These are phyloP conservation scores for Notolabrus celidotus DNA, from an alignment of 2,797 vertebrate species.

Conservation along the genomic window DNA sequence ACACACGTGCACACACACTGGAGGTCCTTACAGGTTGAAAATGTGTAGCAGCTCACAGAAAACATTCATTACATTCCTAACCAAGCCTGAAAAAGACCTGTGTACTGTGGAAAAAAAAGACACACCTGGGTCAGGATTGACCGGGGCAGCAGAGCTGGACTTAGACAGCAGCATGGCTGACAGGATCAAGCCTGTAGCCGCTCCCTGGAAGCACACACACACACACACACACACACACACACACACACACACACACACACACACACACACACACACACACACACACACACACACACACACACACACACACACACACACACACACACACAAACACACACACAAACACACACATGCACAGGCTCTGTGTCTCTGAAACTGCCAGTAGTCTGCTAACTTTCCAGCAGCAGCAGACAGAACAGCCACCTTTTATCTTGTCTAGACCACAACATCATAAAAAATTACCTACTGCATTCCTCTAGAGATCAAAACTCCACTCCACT, in stretches of 20 bases:
- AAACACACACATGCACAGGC: background rate
- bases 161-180: conserved; percentile 6
- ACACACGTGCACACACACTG: conserved; percentile 3
- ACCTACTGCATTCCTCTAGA: conserved; percentile 24
- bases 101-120: conserved; percentile 32
- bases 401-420: conserved; percentile 21
- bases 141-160: conserved; percentile 15
- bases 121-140: conserved; percentile 20
- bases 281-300: background rate
- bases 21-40: conserved; percentile 38
- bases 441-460: conserved; percentile 44
- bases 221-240: background rate
- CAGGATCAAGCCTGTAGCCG: conserved; percentile 24
- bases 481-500: conserved; percentile 35
- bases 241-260: background rate
- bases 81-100: conserved; percentile 32
- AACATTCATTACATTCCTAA: conserved; percentile 50
- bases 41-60: conserved; percentile 25
- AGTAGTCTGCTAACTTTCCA: conserved; percentile 33
- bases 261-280: background rate
- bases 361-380: conserved; percentile 32
- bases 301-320: too few relatives aligned
- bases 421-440: conserved; percentile 63
- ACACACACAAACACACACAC: background rate
- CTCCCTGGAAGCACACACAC: background rate